phyloP scores from a whole-genome alignment of 2,113 vertebrate species.

The Gnathonemus echidnorhynchus region DNA sequence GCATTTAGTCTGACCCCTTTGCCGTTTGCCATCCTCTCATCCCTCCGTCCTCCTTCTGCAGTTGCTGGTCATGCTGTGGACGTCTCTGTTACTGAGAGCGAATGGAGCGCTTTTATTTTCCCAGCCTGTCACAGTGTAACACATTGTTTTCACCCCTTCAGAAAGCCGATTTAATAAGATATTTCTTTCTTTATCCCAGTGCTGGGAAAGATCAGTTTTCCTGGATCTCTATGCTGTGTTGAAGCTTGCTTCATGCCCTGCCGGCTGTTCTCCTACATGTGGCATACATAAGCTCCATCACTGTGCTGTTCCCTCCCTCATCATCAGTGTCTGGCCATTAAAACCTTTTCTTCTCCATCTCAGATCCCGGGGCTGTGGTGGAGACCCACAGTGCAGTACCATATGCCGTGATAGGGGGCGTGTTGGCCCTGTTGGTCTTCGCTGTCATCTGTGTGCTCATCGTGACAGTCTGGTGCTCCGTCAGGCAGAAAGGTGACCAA shows the following conservation, averaged over 20 bases:
- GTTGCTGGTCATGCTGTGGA: background rate
- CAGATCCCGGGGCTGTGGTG: constrained; percentile 81
- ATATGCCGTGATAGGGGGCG: constrained; percentile 81
- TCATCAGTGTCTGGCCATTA: background rate
- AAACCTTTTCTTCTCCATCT: constrained; percentile 7
- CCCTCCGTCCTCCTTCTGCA: background rate
- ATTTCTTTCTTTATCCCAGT: background rate
- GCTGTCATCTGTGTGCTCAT: constrained; percentile 83
- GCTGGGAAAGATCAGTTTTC: background rate
- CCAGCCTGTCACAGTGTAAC: background rate
- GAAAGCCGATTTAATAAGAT: background rate
- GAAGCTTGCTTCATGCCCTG: background rate
- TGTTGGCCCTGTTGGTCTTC: constrained; percentile 83
- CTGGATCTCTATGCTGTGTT: background rate
- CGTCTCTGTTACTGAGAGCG: background rate
- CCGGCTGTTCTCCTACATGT: background rate
- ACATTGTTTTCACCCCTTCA: background rate
- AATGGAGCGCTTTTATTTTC: background rate
- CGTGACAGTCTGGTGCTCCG: constrained; percentile 85
- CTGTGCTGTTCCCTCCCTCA: background rate
- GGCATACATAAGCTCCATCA: background rate
- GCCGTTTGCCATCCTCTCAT: background rate
- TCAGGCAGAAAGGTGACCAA: constrained; percentile 81
- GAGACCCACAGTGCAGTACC: constrained; percentile 81
- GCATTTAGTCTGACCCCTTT: background rate